These are phyloP conservation scores for Lycorma delicatula DNA, from an alignment of 1,140 invertebrate genomes.

Conservation along the genomic window DNA sequence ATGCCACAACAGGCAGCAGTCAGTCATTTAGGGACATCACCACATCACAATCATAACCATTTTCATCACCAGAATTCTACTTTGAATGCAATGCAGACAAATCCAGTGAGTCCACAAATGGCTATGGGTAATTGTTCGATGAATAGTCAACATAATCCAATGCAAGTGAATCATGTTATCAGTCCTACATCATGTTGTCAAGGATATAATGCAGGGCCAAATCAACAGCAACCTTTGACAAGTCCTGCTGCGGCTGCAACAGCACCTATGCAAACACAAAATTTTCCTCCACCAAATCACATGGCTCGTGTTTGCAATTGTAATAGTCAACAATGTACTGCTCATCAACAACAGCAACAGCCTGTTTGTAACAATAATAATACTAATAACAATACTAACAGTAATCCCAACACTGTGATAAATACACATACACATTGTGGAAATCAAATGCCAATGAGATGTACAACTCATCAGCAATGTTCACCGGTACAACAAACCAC, in stretches of 20 bases:
- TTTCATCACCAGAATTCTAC: neutral
- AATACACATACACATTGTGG: neutral
- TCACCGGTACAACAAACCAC: too few relatives aligned
- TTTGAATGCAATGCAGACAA: neutral
- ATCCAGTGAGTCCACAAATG: neutral
- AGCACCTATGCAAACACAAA: constrained; percentile 39
- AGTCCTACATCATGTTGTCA: constrained; percentile 7
- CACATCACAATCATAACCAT: neutral
- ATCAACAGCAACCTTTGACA: constrained; percentile 43
- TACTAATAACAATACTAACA: neutral
- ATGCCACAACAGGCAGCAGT: neutral
- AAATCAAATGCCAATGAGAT: neutral
- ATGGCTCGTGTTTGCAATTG: constrained; percentile 30
- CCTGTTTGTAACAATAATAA: neutral
- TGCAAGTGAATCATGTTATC: constrained; percentile 14
- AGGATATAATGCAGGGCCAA: constrained; percentile 18
- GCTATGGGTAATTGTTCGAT: neutral
- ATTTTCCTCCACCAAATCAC: constrained; percentile 15
- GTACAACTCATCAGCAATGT: neutral
- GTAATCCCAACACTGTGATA: neutral
- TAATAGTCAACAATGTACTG: constrained; percentile 25
- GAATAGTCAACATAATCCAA: constrained; percentile 9
- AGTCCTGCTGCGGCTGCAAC: constrained; percentile 50
- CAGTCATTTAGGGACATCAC: neutral
- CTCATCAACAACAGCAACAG: constrained; percentile 15